A percentile compares a stretch with the other conserved stretches of the same genome.
Conservation (phyloP, 2,113 vertebrate species). For the Sander vitreus region DNA sequence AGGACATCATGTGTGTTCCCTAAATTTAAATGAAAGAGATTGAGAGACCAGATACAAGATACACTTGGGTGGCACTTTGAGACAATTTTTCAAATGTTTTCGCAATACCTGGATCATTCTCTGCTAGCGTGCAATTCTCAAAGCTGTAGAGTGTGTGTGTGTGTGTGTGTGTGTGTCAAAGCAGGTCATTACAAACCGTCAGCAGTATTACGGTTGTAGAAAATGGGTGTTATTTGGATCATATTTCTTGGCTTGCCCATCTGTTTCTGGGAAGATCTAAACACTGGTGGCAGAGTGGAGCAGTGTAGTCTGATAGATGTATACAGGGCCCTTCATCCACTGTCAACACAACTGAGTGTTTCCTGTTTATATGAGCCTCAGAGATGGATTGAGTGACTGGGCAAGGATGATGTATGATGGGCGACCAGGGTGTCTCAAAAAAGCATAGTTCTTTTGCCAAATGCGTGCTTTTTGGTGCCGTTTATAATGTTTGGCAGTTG, state of each 20-base stretch:
- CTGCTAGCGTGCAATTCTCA: background rate
- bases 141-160: background rate
- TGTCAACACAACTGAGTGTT: slow-evolving; percentile 76
- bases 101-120: background rate
- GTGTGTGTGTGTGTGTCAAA: slow-evolving; percentile 4
- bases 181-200: slow-evolving; percentile 33
- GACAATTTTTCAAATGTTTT: background rate
- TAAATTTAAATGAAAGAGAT: background rate
- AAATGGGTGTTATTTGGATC: slow-evolving; percentile 32
- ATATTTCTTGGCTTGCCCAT: slow-evolving; percentile 29
- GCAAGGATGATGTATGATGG: slow-evolving; percentile 41
- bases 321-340: slow-evolving; percentile 67
- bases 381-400: slow-evolving; percentile 67
- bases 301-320: slow-evolving; percentile 60
- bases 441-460: background rate
- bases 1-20: background rate
- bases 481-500: slow-evolving; percentile 29
- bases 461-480: background rate
- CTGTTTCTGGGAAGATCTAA: slow-evolving; percentile 64
- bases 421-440: background rate
- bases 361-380: slow-evolving; percentile 78
- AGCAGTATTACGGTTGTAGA: background rate
- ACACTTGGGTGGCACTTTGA: background rate
- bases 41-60: background rate
- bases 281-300: slow-evolving; percentile 71